Conservation (phyloP, 2,888 invertebrate genomes). For the Tetheella fluctuosa region DNA sequence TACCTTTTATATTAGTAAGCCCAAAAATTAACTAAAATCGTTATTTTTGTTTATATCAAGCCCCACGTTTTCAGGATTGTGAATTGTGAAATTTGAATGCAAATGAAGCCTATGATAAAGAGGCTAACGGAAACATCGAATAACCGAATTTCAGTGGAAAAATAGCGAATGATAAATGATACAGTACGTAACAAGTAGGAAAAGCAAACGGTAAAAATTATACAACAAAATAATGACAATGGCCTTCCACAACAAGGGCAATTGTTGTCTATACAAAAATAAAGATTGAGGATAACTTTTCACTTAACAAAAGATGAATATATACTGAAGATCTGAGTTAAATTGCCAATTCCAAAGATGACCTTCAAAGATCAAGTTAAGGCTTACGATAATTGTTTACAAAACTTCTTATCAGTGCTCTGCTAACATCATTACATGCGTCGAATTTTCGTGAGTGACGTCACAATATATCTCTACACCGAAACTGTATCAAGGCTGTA, state of each 20-base stretch:
- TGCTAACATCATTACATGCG: slow-evolving; percentile 42
- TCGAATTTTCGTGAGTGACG: slow-evolving; percentile 32
- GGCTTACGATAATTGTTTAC: slow-evolving; percentile 46
- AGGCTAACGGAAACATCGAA: background rate
- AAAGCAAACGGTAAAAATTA: background rate
- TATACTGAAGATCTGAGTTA: background rate
- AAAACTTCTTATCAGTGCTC: slow-evolving; percentile 43
- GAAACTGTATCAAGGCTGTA: slow-evolving; percentile 45
- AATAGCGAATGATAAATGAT: slow-evolving; percentile 1
- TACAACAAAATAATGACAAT: background rate
- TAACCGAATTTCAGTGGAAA: slow-evolving; percentile 5
- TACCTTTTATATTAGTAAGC: no score
- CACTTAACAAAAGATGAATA: background rate
- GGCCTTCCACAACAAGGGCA: slow-evolving; percentile 10
- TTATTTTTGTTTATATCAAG: background rate
- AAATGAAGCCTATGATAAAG: slow-evolving; percentile 1
- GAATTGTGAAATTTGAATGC: slow-evolving; percentile 7
- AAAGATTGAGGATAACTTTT: background rate
- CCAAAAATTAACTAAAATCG: no score
- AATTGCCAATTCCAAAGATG: slow-evolving; percentile 4
- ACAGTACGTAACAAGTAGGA: background rate
- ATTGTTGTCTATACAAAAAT: background rate
- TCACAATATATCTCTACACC: slow-evolving; percentile 33
- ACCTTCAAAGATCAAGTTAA: slow-evolving; percentile 29
- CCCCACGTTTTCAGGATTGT: background rate